Conservation (phyloP, 2,113 vertebrate species). For the Reinhardtius hippoglossoides region DNA sequence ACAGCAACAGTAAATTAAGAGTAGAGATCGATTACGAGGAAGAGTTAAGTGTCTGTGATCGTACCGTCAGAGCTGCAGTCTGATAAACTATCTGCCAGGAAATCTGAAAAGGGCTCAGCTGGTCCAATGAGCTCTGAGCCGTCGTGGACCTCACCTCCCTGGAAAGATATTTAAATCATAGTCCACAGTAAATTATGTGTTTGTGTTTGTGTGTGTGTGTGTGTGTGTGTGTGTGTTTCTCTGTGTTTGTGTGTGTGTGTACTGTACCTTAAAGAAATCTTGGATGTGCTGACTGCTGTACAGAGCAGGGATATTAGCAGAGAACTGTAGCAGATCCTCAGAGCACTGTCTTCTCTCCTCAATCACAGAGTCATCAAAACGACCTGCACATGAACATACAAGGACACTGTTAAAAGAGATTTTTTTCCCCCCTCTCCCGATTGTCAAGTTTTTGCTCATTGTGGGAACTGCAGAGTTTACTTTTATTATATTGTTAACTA, state of each 20-base stretch:
- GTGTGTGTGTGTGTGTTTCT: neutral
- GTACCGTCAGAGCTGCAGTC: slow-evolving; percentile 94
- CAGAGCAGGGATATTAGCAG: slow-evolving; percentile 94
- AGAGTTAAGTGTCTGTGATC: neutral
- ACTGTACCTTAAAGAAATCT: slow-evolving; percentile 95
- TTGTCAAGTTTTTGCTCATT: no score
- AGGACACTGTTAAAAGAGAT: neutral
- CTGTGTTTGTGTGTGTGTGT: neutral
- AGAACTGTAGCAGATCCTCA: slow-evolving; percentile 97
- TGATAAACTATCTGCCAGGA: slow-evolving; percentile 88
- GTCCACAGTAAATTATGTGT: neutral
- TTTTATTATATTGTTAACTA: neutral
- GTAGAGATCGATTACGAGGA: neutral
- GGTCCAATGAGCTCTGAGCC: slow-evolving; percentile 97
- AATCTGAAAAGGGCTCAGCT: slow-evolving; percentile 87
- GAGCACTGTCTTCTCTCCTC: slow-evolving; percentile 97
- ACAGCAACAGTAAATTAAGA: neutral
- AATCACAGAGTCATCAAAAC: slow-evolving; percentile 94
- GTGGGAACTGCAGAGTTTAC: neutral
- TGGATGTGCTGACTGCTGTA: slow-evolving; percentile 93
- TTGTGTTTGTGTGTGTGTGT: neutral
- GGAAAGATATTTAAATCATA: slow-evolving; percentile 29
- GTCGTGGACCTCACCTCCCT: slow-evolving; percentile 96
- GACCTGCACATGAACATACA: slow-evolving; percentile 79
- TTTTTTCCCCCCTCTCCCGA: no score